Evolutionary conservation across 1,140 invertebrate species (phyloP).

Genomic region (Drosophila funebris): DNA sequence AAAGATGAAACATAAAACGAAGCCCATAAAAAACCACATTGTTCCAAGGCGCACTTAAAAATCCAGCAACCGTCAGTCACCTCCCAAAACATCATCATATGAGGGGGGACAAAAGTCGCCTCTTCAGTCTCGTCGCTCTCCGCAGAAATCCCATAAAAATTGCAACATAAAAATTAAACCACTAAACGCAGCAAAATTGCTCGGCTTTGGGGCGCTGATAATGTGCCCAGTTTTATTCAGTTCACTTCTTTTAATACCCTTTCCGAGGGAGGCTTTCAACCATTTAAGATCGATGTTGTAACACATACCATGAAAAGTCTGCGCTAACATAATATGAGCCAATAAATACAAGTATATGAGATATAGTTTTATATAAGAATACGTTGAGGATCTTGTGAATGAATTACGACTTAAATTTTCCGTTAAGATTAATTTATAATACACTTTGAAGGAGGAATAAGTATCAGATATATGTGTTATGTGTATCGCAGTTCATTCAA

Average conservation of each 20-base stretch:
- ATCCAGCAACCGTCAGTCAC: conserved; percentile 26
- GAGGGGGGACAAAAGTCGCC: conserved; percentile 4
- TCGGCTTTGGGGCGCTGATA: conserved; percentile 29
- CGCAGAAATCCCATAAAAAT: conserved; percentile 62
- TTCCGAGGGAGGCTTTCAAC: not conserved
- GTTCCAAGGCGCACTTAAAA: conserved; percentile 71
- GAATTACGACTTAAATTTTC: too few species aligned
- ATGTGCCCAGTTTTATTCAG: conserved; percentile 30
- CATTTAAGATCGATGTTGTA: not conserved
- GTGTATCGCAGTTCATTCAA: too few species aligned
- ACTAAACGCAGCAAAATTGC: conserved; percentile 72
- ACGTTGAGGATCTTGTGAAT: too few species aligned
- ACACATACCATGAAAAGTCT: too few species aligned
- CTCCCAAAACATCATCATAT: conserved; percentile 19
- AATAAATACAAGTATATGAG: too few species aligned
- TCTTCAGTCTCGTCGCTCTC: conserved; percentile 9
- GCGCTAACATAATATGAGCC: too few species aligned
- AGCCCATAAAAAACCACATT: conserved; percentile 76
- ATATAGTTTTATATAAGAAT: too few species aligned
- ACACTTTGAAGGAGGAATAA: too few species aligned
- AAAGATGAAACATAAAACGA: conserved; percentile 80
- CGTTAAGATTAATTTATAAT: too few species aligned
- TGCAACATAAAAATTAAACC: conserved; percentile 78
- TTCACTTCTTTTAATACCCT: conserved; percentile 13
- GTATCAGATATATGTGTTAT: too few species aligned